Percentiles rank a stretch among this genome's conserved stretches.
Evolutionary conservation across 2,113 vertebrate species (phyloP).

Genomic region (Onychostruthus taczanowskii): DNA sequence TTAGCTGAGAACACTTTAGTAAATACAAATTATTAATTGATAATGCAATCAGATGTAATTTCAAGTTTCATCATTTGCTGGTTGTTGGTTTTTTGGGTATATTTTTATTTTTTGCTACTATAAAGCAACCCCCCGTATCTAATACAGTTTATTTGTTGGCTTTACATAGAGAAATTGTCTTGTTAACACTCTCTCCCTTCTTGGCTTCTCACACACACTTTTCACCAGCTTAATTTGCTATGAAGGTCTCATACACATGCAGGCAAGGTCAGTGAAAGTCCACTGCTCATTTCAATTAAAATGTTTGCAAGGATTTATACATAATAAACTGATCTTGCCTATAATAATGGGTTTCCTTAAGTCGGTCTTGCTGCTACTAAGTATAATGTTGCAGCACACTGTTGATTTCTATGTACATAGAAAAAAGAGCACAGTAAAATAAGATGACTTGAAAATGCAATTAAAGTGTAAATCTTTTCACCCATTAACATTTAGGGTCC

Average conservation of each 20-base stretch:
- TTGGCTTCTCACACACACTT: neutral
- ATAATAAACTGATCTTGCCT: slow-evolving; percentile 65
- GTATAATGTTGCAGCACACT: slow-evolving; percentile 42
- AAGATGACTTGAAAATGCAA: slow-evolving; percentile 65
- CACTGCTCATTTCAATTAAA: slow-evolving; percentile 74
- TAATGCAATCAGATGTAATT: slow-evolving; percentile 28
- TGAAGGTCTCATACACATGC: slow-evolving; percentile 17
- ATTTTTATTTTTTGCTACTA: neutral
- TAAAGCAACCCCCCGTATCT: slow-evolving; percentile 31
- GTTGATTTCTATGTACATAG: slow-evolving; percentile 62
- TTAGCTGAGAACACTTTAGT: neutral
- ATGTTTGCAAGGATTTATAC: slow-evolving; percentile 69
- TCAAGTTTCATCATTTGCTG: neutral
- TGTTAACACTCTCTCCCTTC: slow-evolving; percentile 7
- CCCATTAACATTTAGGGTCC: slow-evolving; percentile 70
- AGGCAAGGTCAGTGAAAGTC: slow-evolving; percentile 69
- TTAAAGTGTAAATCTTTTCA: slow-evolving; percentile 74
- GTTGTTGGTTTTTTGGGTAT: rapidly evolving
- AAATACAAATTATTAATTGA: slow-evolving; percentile 49
- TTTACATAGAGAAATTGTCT: slow-evolving; percentile 20
- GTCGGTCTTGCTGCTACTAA: slow-evolving; percentile 30
- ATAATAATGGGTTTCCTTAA: slow-evolving; percentile 69
- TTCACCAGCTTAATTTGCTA: slow-evolving; percentile 22
- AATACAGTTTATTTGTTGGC: slow-evolving; percentile 24
- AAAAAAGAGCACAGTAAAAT: slow-evolving; percentile 59